Evolutionary conservation across 2,113 vertebrate species (phyloP).

Genomic region (Reinhardtius hippoglossoides): DNA sequence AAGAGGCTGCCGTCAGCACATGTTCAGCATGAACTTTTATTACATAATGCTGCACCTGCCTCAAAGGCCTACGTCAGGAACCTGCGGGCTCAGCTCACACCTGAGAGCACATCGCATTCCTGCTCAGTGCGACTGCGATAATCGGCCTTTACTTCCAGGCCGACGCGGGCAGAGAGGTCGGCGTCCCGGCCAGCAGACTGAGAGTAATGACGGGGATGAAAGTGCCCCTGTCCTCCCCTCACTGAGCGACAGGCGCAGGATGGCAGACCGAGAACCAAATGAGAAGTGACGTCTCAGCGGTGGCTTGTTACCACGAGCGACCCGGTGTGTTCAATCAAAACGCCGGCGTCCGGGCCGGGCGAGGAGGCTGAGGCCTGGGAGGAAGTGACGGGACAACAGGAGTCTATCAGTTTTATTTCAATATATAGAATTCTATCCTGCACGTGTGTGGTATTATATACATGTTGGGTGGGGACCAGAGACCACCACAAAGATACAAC

Average conservation of each 20-base stretch:
- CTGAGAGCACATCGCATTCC: slow-evolving; percentile 42
- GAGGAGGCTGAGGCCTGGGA: slow-evolving; percentile 8
- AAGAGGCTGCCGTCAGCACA: slow-evolving; percentile 47
- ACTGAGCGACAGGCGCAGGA: slow-evolving; percentile 29
- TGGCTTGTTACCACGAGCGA: slow-evolving; percentile 42
- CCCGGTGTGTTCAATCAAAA: slow-evolving; percentile 57
- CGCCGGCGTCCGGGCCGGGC: slow-evolving; percentile 8
- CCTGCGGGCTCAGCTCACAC: slow-evolving; percentile 42
- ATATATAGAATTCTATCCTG: no score
- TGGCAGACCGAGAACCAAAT: slow-evolving; percentile 33
- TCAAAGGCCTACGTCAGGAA: slow-evolving; percentile 21
- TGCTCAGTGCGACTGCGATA: slow-evolving; percentile 34
- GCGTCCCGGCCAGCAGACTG: slow-evolving; percentile 12
- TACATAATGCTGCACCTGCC: slow-evolving; percentile 47
- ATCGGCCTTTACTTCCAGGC: slow-evolving; percentile 42
- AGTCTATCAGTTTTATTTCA: no score
- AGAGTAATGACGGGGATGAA: slow-evolving; percentile 35
- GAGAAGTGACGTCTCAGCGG: slow-evolving; percentile 53
- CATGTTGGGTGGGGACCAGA: no score
- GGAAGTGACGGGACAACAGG: background rate
- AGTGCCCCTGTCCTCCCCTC: slow-evolving; percentile 11
- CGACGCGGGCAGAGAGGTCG: slow-evolving; percentile 52
- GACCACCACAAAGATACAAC: no score
- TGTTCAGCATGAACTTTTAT: slow-evolving; percentile 33
- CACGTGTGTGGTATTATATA: no score